These are phyloP conservation scores for Colius striatus DNA, from an alignment of 2,113 vertebrate genomes.

Conservation along the genomic window DNA sequence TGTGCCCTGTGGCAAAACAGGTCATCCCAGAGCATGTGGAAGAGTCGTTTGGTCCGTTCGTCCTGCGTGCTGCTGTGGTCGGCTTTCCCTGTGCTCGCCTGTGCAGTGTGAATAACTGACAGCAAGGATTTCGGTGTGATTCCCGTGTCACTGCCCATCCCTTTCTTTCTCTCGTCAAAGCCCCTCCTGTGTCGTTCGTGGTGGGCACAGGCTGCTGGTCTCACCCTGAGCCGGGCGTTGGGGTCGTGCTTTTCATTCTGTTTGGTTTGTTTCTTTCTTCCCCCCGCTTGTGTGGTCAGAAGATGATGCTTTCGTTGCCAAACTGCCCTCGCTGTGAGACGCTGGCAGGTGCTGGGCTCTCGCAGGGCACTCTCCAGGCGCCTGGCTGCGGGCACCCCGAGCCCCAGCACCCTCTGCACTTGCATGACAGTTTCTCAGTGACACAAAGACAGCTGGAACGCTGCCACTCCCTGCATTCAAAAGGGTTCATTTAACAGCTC, in stretches of 20 bases:
- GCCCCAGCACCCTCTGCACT: conserved; percentile 32
- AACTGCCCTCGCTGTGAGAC: conserved; percentile 87
- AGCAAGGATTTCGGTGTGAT: not conserved
- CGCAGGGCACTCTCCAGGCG: not conserved
- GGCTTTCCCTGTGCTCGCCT: not conserved
- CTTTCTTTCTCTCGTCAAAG: not conserved
- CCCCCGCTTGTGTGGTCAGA: conserved; percentile 81
- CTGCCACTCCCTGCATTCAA: conserved; percentile 19
- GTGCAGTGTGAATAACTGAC: not conserved
- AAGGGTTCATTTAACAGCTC: conserved; percentile 13
- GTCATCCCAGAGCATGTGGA: not conserved
- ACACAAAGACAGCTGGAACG: not conserved
- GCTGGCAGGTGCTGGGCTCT: conserved; percentile 86
- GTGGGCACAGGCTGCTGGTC: not conserved
- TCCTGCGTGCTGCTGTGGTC: conserved; percentile 3
- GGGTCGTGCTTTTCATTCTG: conserved; percentile 61
- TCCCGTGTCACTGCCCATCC: not conserved
- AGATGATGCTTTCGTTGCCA: conserved; percentile 91
- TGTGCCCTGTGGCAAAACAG: not conserved
- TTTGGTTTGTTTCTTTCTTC: not conserved
- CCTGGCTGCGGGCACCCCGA: not conserved
- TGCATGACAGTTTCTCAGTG: conserved; percentile 77
- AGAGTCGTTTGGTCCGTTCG: not conserved
- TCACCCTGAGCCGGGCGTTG: no score
- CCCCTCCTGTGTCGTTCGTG: conserved; percentile 8